Percentiles rank a stretch among this genome's conserved stretches.
Conservation (phyloP, 2,797 vertebrate species). For the Neosilurus hyrtlii region DNA sequence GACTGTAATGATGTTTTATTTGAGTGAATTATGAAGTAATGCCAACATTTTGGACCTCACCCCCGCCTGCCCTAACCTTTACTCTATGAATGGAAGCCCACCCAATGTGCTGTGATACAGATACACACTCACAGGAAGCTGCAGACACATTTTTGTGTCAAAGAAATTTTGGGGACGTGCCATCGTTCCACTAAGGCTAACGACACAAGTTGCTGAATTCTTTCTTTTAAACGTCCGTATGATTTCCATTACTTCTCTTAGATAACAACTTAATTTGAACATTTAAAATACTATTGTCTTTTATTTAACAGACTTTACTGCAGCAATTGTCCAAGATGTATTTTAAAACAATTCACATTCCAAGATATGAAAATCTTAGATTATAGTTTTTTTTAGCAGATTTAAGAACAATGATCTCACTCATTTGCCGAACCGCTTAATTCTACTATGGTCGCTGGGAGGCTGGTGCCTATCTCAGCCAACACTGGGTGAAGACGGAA, state of each 20-base stretch:
- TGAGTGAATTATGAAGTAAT: slow-evolving; percentile 54
- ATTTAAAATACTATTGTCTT: slow-evolving; percentile 34
- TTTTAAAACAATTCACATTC: slow-evolving; percentile 15
- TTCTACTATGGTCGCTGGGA: too few relatives aligned
- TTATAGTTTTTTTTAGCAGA: too few relatives aligned
- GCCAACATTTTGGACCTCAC: slow-evolving; percentile 52
- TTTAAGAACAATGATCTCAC: too few relatives aligned
- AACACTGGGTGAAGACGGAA: too few relatives aligned
- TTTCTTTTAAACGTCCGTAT: slow-evolving; percentile 36
- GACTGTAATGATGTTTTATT: slow-evolving; percentile 53
- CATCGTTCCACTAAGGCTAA: slow-evolving; percentile 39
- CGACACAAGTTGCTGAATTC: slow-evolving; percentile 41
- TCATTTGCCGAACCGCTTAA: too few relatives aligned
- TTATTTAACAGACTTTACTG: slow-evolving; percentile 35
- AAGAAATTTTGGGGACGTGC: slow-evolving; percentile 32
- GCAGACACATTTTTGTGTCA: slow-evolving; percentile 32
- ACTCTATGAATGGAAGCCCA: slow-evolving; percentile 44
- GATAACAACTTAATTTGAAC: slow-evolving; percentile 36
- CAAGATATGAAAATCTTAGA: slow-evolving; percentile 19
- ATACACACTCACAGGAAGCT: slow-evolving; percentile 22
- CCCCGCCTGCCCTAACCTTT: slow-evolving; percentile 38
- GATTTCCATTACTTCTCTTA: slow-evolving; percentile 19
- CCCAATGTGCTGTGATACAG: slow-evolving; percentile 42
- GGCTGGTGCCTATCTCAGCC: too few relatives aligned
- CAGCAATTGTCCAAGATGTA: slow-evolving; percentile 31